Evolutionary conservation across 2,113 vertebrate species (phyloP).

Genomic region (Chelonoidis abingdonii): DNA sequence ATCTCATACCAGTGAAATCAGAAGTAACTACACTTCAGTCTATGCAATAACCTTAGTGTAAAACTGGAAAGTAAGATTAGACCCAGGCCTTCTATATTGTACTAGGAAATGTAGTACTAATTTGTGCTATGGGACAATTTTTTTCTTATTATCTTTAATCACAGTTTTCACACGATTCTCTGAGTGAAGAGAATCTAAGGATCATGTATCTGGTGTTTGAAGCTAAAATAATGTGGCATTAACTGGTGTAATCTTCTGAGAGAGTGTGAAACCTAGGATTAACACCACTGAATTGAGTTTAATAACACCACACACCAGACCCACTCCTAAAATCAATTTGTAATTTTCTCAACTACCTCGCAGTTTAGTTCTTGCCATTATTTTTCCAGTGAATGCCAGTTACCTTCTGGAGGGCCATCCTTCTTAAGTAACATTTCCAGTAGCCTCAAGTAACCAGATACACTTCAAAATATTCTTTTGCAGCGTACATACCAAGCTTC

Average conservation of each 20-base stretch:
- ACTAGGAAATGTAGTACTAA: not conserved
- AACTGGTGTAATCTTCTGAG: constrained; percentile 63
- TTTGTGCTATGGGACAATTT: not conserved
- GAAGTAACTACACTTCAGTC: not conserved
- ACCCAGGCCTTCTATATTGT: not conserved
- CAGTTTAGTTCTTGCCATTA: constrained; percentile 48
- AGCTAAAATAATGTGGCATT: constrained; percentile 67
- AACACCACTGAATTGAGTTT: constrained; percentile 74
- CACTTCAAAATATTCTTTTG: constrained; percentile 42
- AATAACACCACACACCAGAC: constrained; percentile 69
- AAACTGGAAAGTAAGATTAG: not conserved
- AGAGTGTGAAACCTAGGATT: constrained; percentile 74
- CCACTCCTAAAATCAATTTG: constrained; percentile 77
- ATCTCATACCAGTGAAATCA: not conserved
- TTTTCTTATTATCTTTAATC: constrained; percentile 15
- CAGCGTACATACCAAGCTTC: not conserved
- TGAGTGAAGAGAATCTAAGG: constrained; percentile 14
- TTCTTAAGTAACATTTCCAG: constrained; percentile 31
- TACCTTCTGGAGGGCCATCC: constrained; percentile 8
- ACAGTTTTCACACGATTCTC: constrained; percentile 34
- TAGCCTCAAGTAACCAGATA: constrained; percentile 30
- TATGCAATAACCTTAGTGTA: not conserved
- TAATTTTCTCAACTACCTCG: constrained; percentile 76
- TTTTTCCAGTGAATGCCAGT: constrained; percentile 47
- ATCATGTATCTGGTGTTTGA: not conserved